phyloP scores from a whole-genome alignment of 1,140 invertebrate genomes.

The Dendroctonus valens region DNA sequence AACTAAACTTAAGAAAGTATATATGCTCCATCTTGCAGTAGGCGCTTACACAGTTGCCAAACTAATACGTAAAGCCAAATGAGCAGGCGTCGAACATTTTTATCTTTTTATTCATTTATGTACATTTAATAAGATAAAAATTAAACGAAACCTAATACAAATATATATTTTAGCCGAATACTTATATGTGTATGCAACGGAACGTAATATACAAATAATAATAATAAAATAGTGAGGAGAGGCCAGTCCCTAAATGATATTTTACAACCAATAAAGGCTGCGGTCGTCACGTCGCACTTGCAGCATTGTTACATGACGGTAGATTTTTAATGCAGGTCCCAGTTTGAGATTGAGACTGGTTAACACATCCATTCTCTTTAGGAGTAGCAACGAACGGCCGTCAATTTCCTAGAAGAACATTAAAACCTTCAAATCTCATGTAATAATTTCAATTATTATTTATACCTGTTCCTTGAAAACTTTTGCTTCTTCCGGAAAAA shows the following conservation, averaged over 20 bases:
- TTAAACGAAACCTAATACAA: too few relatives aligned
- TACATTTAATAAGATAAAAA: too few relatives aligned
- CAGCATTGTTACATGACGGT: conserved; percentile 71
- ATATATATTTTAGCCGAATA: too few relatives aligned
- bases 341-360: conserved; percentile 74
- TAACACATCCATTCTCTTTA: conserved; percentile 78
- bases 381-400: conserved; percentile 75
- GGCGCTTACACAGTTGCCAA: too few relatives aligned
- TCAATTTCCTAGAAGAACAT: conserved; percentile 73
- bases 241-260: neutral
- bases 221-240: too few relatives aligned
- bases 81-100: too few relatives aligned
- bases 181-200: too few relatives aligned
- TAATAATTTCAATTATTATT: neutral
- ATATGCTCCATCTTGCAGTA: too few relatives aligned
- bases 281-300: conserved; percentile 68
- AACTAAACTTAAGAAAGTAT: too few relatives aligned
- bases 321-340: conserved; percentile 84
- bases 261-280: conserved; percentile 54
- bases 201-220: too few relatives aligned
- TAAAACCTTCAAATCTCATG: neutral
- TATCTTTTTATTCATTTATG: too few relatives aligned
- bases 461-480: conserved; percentile 78
- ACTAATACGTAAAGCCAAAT: too few relatives aligned
- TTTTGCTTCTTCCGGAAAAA: conserved; percentile 72